Percentiles rank a stretch among this genome's conserved stretches.
phyloP scores from a whole-genome alignment of 2,113 vertebrate species.

The Arenaria interpres region DNA sequence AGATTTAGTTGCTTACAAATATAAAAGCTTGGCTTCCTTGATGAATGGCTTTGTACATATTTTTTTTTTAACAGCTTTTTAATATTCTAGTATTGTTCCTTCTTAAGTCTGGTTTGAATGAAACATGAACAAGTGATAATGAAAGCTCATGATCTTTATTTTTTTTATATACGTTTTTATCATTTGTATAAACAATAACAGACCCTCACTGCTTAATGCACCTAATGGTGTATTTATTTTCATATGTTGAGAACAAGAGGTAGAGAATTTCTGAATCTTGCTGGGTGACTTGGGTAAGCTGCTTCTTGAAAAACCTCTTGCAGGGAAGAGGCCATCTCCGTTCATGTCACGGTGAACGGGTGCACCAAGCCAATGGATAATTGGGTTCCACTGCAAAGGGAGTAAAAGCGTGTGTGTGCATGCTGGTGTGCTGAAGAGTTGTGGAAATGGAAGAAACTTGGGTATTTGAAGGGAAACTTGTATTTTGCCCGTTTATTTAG shows the following conservation, averaged over 20 bases:
- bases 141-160: not conserved
- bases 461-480: not conserved
- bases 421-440: not conserved
- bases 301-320: not conserved
- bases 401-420: not conserved
- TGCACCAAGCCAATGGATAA: not conserved
- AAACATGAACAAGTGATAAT: not conserved
- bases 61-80: not conserved
- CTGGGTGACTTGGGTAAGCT: not conserved
- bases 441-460: not conserved
- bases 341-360: not conserved
- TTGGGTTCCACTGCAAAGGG: not conserved
- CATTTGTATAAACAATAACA: not conserved
- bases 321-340: not conserved
- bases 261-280: not conserved
- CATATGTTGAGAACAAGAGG: not conserved
- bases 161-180: not conserved
- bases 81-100: not conserved
- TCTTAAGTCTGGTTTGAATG: not conserved
- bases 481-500: not conserved
- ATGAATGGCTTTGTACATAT: not conserved
- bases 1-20: constrained; percentile 17
- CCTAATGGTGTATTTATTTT: not conserved
- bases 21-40: not conserved
- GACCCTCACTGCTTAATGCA: not conserved